Conservation (phyloP, 1,140 invertebrate species). For the Heliconius hewitsoni region DNA sequence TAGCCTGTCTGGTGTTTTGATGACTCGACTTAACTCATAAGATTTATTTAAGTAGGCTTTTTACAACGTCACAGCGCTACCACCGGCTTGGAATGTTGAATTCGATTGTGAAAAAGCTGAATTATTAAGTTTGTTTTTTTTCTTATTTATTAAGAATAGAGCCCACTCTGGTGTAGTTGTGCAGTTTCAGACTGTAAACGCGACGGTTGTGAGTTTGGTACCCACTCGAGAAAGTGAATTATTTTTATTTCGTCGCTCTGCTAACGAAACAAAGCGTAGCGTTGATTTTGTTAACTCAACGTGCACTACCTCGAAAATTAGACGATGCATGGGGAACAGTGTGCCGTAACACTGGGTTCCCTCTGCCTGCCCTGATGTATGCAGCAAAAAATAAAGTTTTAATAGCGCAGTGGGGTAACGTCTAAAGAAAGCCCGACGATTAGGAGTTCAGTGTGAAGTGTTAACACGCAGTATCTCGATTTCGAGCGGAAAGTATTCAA, state of each 20-base stretch:
- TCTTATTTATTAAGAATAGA: not conserved
- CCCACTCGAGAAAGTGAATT: not conserved
- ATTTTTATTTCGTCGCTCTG: not conserved
- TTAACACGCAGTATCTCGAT: too few relatives aligned
- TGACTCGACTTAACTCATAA: slow-evolving; percentile 5
- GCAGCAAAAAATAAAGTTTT: too few relatives aligned
- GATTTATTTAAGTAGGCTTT: slow-evolving; percentile 4
- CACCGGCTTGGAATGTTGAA: not conserved
- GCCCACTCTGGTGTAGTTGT: not conserved
- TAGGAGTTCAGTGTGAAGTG: not conserved
- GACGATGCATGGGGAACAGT: too few relatives aligned
- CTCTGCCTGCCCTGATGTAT: too few relatives aligned
- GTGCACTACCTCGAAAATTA: too few relatives aligned
- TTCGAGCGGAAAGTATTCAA: too few relatives aligned
- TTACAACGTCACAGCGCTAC: slow-evolving; percentile 4
- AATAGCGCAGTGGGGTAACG: not conserved
- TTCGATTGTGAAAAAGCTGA: not conserved
- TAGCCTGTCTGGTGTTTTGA: slow-evolving; percentile 3
- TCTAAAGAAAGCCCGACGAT: not conserved
- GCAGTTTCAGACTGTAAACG: not conserved
- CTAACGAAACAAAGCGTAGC: too few relatives aligned
- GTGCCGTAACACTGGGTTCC: too few relatives aligned
- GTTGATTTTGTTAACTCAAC: too few relatives aligned
- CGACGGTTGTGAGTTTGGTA: not conserved
- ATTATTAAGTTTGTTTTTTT: not conserved